Evolutionary conservation across 2,113 vertebrate species (phyloP), one percentile per base, ranked within the genome.

Genomic region (Spilogale gracilis): DNA sequence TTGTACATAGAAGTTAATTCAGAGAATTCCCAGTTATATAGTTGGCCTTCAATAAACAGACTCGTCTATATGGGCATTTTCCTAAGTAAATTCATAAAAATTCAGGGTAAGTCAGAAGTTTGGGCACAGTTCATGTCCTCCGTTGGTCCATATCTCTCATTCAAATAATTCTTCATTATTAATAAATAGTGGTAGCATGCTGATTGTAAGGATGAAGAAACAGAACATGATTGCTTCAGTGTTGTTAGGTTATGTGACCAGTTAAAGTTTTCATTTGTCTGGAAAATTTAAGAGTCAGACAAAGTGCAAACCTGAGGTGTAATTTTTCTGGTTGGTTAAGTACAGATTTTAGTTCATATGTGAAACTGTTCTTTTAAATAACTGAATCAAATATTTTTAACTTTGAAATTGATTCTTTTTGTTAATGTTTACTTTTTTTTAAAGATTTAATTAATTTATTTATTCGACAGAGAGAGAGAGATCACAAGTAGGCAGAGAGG

Each of bases 291-390:
- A 92, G 69, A 79, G 45, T 78, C 10, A 83, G 74, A 71, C 48
- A 48, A 88, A 91, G 9, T 74, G 2, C 16, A 89, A n/a, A 56
- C 45, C 88, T 52, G 45, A 92, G 12, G 20, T 87, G 2, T 91
- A 71, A 38, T 69, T 38, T 94, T 88, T 91, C 79, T 88, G 21
- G 13, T 73, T 97, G 54, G 2, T 20, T 20, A 56, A 58, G 56
- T 93, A 43, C 18, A 85, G 74, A 65, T 97, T 95, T 88, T 94
- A 91, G 48, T 84, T 96, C 32, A 48, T 85, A 32, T 80, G 9
- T 91, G 76, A 88, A 94, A 61, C 79, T 65, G 80, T 85, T 45
- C 23, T 65, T 83, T 54, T 30, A 80, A 95, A 82, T 63, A 83
- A 89, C 14, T 58, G 27, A 87, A 83, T 73, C 18, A 91, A 56